These are phyloP conservation scores for Urophycis tenuis DNA, from an alignment of 2,797 vertebrate genomes.

Conservation along the genomic window DNA sequence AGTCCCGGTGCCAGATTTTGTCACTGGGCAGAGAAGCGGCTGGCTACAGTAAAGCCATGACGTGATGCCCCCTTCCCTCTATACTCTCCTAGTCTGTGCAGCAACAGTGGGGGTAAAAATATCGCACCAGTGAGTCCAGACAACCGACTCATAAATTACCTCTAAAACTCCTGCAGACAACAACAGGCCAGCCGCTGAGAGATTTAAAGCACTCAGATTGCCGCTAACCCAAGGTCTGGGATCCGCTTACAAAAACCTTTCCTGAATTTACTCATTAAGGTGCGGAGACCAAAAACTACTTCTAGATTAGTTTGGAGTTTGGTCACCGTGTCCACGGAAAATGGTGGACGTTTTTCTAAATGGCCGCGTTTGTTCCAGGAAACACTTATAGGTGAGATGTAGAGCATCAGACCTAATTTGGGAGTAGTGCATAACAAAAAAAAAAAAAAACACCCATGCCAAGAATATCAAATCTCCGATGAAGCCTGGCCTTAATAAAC, in stretches of 20 bases:
- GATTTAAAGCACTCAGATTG: conserved; percentile 64
- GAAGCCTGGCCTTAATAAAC: conserved; percentile 48
- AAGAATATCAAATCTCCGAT: conserved; percentile 48
- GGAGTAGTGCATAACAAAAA: conserved; percentile 39
- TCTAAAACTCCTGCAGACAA: conserved; percentile 68
- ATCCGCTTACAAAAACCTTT: conserved; percentile 61
- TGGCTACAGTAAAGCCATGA: conserved; percentile 70
- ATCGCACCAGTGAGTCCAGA: conserved; percentile 69
- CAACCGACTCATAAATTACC: conserved; percentile 72
- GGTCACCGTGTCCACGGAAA: conserved; percentile 48
- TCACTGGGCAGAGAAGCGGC: conserved; percentile 67
- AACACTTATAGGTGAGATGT: conserved; percentile 62
- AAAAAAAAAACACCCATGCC: conserved; percentile 27
- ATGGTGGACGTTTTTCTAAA: conserved; percentile 55
- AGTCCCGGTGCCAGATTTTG: conserved; percentile 70
- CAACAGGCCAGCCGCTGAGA: conserved; percentile 64
- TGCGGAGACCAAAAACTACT: conserved; percentile 44
- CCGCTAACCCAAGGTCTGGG: conserved; percentile 57
- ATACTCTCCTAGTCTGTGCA: conserved; percentile 68
- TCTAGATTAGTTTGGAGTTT: conserved; percentile 52
- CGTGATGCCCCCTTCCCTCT: conserved; percentile 66
- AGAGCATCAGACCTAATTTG: conserved; percentile 51
- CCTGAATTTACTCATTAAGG: conserved; percentile 66
- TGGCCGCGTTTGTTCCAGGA: conserved; percentile 52
- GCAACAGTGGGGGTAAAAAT: conserved; percentile 78